Evolutionary conservation across 2,888 invertebrate species (phyloP).

Genomic region (Hypselothyrea guttata): DNA sequence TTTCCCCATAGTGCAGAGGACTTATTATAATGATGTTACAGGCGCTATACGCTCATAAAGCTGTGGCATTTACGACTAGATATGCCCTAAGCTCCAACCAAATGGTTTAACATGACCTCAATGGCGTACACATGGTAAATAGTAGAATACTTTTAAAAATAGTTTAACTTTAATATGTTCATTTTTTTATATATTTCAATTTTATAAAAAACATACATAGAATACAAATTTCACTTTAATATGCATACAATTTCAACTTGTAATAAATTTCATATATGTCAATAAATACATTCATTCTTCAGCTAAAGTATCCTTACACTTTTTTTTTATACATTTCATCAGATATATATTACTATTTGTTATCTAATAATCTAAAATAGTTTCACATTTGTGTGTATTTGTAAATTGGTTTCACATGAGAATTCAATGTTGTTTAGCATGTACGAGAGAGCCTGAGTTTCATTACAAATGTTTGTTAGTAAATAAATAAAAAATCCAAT

Average conservation of each 20-base stretch:
- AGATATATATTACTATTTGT: conserved; percentile 4
- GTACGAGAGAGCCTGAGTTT: conserved; percentile 46
- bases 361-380: conserved; percentile 38
- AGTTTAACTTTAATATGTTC: no score
- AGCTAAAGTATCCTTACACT: conserved; percentile 9
- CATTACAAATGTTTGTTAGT: conserved; percentile 24
- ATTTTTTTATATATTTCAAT: no score
- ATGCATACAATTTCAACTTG: conserved; percentile 9
- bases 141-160: no score
- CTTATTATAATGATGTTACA: no score
- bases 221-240: conserved; percentile 12
- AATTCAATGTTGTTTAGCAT: conserved; percentile 15
- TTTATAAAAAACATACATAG: conserved; percentile 8
- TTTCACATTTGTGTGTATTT: conserved; percentile 23
- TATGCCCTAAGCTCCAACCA: no score
- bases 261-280: conserved; percentile 5
- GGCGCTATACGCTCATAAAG: no score
- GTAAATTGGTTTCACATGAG: conserved; percentile 1
- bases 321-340: neutral
- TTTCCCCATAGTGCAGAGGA: no score
- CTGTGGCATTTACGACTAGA: no score
- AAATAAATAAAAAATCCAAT: conserved; percentile 14
- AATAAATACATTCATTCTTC: conserved; percentile 29
- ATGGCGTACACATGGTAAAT: no score
- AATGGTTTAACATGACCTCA: no score